Conservation (phyloP, 2,113 vertebrate species). For the Gasterosteus nipponicus region DNA sequence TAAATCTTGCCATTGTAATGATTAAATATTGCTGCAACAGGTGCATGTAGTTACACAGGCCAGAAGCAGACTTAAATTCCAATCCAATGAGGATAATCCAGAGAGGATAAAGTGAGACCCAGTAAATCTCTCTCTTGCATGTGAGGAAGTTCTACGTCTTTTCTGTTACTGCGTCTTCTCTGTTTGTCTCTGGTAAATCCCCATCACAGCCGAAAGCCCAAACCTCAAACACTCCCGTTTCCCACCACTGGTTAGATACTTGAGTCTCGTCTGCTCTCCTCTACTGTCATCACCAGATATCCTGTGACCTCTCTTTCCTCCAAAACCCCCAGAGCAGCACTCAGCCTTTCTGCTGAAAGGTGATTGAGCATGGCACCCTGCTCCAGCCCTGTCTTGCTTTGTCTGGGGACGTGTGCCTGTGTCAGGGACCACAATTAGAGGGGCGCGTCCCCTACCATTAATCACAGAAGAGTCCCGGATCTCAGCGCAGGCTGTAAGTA, state of each 20-base stretch:
- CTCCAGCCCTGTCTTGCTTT: constrained; percentile 76
- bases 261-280: constrained; percentile 48
- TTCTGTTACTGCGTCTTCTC: constrained; percentile 26
- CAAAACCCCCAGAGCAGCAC: constrained; percentile 42
- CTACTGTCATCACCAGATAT: constrained; percentile 65
- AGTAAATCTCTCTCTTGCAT: constrained; percentile 54
- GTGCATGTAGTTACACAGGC: constrained; percentile 53
- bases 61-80: constrained; percentile 55
- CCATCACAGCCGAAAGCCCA: constrained; percentile 12
- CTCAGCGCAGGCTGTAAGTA: constrained; percentile 45
- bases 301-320: constrained; percentile 64
- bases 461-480: constrained; percentile 73
- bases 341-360: constrained; percentile 64
- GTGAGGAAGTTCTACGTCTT: constrained; percentile 40
- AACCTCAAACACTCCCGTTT: constrained; percentile 14
- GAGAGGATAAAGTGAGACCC: constrained; percentile 53
- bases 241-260: constrained; percentile 25
- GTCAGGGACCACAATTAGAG: constrained; percentile 80
- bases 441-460: constrained; percentile 80
- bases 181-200: constrained; percentile 54
- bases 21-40: constrained; percentile 49
- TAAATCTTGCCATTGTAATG: constrained; percentile 29
- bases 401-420: constrained; percentile 80
- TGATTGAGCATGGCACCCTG: constrained; percentile 79
- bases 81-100: constrained; percentile 73